phyloP scores from a whole-genome alignment of 1,140 invertebrate genomes.

The Anoplolepis gracilipes region DNA sequence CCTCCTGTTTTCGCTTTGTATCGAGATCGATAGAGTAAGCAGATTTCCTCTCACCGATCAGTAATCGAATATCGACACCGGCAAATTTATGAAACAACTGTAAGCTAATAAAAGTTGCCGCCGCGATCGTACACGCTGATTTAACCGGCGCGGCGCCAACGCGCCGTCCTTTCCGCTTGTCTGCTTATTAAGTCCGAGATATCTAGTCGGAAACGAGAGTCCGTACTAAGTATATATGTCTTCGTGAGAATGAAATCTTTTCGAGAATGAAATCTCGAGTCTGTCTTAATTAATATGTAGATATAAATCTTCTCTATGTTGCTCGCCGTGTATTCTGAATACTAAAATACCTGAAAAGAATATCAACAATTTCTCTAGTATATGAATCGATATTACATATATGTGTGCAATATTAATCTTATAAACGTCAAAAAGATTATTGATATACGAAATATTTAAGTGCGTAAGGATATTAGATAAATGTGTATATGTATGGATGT shows the following conservation, averaged over 20 bases:
- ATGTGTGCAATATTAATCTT: background rate
- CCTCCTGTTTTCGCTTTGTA: background rate
- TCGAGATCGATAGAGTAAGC: background rate
- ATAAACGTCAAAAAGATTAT: background rate
- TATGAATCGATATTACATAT: background rate
- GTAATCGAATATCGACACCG: conserved; percentile 16
- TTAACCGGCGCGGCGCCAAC: conserved; percentile 52
- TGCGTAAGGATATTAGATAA: too few relatives aligned
- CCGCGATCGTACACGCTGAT: background rate
- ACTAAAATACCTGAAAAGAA: background rate
- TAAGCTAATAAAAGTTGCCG: conserved; percentile 40
- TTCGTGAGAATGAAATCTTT: conserved; percentile 47
- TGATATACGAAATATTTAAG: too few relatives aligned
- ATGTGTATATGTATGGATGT: too few relatives aligned
- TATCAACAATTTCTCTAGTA: background rate
- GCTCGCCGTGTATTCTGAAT: background rate
- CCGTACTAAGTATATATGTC: conserved; percentile 36
- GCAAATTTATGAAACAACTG: conserved; percentile 26
- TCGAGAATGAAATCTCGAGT: conserved; percentile 43
- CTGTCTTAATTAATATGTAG: conserved; percentile 20
- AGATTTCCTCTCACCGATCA: background rate
- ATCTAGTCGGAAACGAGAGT: conserved; percentile 66
- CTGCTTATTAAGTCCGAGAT: conserved; percentile 71
- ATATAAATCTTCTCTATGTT: conserved; percentile 1
- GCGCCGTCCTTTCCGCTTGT: conserved; percentile 71